Conservation (phyloP, 2,888 invertebrate genomes). For the Cheilosia soror region DNA sequence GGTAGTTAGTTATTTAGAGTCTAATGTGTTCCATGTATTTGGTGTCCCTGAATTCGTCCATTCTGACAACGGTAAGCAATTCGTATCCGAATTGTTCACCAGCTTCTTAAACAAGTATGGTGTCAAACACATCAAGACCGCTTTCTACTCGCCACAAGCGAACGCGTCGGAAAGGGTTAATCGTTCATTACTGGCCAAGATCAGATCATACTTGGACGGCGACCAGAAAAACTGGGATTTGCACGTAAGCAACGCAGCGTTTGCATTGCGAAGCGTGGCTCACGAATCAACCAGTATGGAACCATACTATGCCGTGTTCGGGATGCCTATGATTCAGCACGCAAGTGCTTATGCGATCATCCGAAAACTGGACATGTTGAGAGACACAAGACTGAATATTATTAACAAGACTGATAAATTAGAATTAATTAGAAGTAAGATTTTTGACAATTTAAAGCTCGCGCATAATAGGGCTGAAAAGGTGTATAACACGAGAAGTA, state of each 20-base stretch:
- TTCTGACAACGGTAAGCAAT: not conserved
- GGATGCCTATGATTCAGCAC: not conserved
- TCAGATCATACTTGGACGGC: too few species aligned
- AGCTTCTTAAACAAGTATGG: conserved; percentile 46
- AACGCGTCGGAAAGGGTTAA: conserved; percentile 38
- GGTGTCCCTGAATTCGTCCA: not conserved
- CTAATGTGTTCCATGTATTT: not conserved
- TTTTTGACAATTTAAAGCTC: not conserved
- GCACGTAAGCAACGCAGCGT: not conserved
- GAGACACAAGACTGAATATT: too few species aligned
- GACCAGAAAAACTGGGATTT: too few species aligned
- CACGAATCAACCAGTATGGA: not conserved
- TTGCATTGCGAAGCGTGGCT: not conserved
- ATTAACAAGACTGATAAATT: not conserved
- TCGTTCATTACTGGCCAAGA: too few species aligned
- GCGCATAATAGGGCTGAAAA: not conserved
- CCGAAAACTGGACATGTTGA: not conserved
- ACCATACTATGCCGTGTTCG: not conserved
- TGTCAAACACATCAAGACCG: conserved; percentile 43
- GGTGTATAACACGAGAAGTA: not conserved
- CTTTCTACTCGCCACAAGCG: conserved; percentile 49
- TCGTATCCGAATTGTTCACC: conserved; percentile 1
- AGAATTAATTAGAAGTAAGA: not conserved
- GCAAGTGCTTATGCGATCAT: not conserved
- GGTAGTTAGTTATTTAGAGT: not conserved